Conservation (phyloP, 2,797 vertebrate species). For the Scomberomorus guttatus region DNA sequence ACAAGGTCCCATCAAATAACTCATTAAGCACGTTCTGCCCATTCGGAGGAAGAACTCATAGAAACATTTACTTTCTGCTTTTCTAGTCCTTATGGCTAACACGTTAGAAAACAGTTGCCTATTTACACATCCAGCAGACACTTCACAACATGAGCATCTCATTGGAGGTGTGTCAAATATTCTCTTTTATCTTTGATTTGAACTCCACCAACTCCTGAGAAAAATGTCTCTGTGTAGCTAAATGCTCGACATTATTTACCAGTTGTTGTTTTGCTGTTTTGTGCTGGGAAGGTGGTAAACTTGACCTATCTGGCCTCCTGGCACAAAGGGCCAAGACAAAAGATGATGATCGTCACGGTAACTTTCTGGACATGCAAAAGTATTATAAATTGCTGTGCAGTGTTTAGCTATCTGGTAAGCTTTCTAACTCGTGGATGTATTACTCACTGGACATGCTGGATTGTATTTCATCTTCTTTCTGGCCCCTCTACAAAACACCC, state of each 20-base stretch:
- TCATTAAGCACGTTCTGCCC: neutral
- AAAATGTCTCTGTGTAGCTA: neutral
- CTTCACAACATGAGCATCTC: neutral
- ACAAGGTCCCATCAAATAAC: constrained; percentile 23
- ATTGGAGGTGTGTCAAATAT: neutral
- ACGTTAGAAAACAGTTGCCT: neutral
- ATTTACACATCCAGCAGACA: neutral
- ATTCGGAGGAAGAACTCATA: neutral
- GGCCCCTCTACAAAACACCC: neutral
- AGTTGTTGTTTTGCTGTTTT: neutral
- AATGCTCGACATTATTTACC: neutral
- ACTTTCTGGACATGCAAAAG: neutral
- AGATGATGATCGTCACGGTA: neutral
- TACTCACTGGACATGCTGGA: neutral
- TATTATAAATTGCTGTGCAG: neutral
- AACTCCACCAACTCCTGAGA: too few relatives aligned
- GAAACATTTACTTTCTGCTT: too few relatives aligned
- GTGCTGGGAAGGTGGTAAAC: too few relatives aligned
- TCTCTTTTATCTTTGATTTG: too few relatives aligned
- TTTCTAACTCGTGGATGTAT: neutral
- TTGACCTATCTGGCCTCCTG: too few relatives aligned
- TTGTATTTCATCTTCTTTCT: neutral
- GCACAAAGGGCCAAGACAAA: neutral
- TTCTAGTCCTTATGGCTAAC: neutral
- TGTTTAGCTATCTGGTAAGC: neutral